These are phyloP conservation scores for Sphenopsis melanotis DNA, from an alignment of 2,797 vertebrate species.

Conservation along the genomic window DNA sequence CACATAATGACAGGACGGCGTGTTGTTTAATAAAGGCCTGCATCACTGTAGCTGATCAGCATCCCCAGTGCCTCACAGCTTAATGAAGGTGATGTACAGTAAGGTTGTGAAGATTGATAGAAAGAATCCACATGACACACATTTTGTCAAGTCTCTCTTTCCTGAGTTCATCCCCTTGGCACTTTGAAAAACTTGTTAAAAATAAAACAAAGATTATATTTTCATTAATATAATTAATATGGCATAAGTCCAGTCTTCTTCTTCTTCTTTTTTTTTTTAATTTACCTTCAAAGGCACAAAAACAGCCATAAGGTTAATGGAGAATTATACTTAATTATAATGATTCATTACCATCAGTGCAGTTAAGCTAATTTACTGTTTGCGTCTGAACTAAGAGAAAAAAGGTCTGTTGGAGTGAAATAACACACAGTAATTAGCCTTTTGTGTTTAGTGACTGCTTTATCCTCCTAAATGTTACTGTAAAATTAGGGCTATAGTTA, in stretches of 20 bases:
- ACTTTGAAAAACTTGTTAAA: slow-evolving; percentile 59
- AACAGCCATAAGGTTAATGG: slow-evolving; percentile 75
- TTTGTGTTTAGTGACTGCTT: slow-evolving; percentile 71
- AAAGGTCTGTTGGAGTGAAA: slow-evolving; percentile 68
- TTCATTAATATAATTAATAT: slow-evolving; percentile 69
- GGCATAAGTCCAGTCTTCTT: slow-evolving; percentile 33
- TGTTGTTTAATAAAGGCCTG: slow-evolving; percentile 72
- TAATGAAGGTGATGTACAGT: slow-evolving; percentile 74
- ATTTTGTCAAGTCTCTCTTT: slow-evolving; percentile 39
- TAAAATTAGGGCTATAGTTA: slow-evolving; percentile 52
- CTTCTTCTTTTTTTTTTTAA: slow-evolving; percentile 19
- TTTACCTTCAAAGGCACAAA: slow-evolving; percentile 68
- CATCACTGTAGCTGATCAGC: slow-evolving; percentile 52
- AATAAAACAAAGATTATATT: slow-evolving; percentile 61
- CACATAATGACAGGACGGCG: slow-evolving; percentile 48
- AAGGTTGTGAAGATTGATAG: slow-evolving; percentile 67
- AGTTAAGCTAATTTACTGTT: slow-evolving; percentile 78
- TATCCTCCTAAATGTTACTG: slow-evolving; percentile 63
- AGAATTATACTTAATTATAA: slow-evolving; percentile 79
- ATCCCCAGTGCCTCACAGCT: slow-evolving; percentile 69
- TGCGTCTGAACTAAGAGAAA: slow-evolving; percentile 62
- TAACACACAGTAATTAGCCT: slow-evolving; percentile 70
- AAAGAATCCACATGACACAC: slow-evolving; percentile 45
- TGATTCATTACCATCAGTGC: slow-evolving; percentile 73
- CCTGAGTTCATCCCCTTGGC: background rate